Evolutionary conservation across 2,888 invertebrate genomes (phyloP), one percentile per base, ranked within the genome.

Genomic region (Lasioglossum pauxillum): DNA sequence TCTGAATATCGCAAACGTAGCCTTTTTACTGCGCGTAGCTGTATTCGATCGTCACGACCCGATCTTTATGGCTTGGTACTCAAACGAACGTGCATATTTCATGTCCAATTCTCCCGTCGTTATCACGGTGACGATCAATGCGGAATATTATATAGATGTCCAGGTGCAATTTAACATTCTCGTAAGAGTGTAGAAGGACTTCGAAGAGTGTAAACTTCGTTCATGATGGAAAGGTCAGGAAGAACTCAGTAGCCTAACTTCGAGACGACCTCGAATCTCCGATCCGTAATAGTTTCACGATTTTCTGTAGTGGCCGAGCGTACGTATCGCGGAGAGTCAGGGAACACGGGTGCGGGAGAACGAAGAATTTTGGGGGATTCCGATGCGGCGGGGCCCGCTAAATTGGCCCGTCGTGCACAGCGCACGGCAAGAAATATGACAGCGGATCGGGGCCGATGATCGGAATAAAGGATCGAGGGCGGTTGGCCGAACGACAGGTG

Each of bases 341-440:
- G 46, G 73, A 23, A 12, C 35, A 5, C 23, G 35, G 53, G 44
- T 31, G 64, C 44, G 44, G 71, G 14, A n/a, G 35, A 12, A 38
- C 74, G 79, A 64, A 80, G 46, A 85, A 85, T 85, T 85, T 85
- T 44, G 78, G 78, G 64, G 41, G n/a, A 23, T 71, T 41, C 41
- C 14, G 41, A 38, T 35, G 71, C 60, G 23, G 16, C 31, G 67
- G n/a, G 81, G 81, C 67, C 60, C 69, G 78, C 83, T 92, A 93
- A 93, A 94, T 93, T 93, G 91, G 91, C 84, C 93, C 92, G 91
- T 93, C 91, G 90, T 89, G 90, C 80, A 88, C 75, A 80, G 80
- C 80, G 87, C 75, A 80, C 79, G 83, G 89, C 92, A 94, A 94
- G 94, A 94, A 93, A 93, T 93, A 93, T 93, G 93, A 93, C 93